Conservation (phyloP, 2,113 vertebrate species). For the Mohoua ochrocephala region DNA sequence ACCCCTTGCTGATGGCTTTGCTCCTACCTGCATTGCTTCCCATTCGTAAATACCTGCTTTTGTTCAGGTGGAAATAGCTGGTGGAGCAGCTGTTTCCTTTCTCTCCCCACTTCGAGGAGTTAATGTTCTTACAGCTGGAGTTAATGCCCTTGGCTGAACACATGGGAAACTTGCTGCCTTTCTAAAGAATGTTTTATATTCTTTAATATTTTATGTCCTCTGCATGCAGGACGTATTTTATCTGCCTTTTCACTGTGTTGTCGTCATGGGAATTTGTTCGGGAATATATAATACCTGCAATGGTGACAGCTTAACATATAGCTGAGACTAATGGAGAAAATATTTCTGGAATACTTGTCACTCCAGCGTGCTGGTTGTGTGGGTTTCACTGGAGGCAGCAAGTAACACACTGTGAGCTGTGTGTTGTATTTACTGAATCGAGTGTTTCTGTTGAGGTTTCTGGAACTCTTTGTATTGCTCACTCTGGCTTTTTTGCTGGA, state of each 20-base stretch:
- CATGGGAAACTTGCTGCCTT: not conserved
- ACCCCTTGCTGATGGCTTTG: not conserved
- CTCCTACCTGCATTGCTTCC: not conserved
- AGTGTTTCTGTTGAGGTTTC: not conserved
- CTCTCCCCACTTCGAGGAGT: not conserved
- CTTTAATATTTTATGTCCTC: constrained; percentile 14
- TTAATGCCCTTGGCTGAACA: not conserved
- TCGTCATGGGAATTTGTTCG: not conserved
- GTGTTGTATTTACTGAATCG: not conserved
- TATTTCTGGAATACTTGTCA: constrained; percentile 32
- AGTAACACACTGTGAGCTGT: not conserved
- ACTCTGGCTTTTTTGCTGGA: not conserved
- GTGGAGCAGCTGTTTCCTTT: not conserved
- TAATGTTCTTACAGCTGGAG: not conserved
- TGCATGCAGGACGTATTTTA: not conserved
- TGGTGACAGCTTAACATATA: not conserved
- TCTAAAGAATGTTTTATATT: not conserved
- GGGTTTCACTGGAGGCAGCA: constrained; percentile 31
- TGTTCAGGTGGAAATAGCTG: not conserved
- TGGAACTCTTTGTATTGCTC: not conserved
- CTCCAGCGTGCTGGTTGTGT: not conserved
- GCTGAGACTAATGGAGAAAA: constrained; percentile 16
- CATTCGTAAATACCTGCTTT: not conserved
- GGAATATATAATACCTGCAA: not conserved
- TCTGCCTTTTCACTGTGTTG: not conserved